phyloP scores from a whole-genome alignment of 2,113 vertebrate species.

The Cryptoleucopteryx plumbea region DNA sequence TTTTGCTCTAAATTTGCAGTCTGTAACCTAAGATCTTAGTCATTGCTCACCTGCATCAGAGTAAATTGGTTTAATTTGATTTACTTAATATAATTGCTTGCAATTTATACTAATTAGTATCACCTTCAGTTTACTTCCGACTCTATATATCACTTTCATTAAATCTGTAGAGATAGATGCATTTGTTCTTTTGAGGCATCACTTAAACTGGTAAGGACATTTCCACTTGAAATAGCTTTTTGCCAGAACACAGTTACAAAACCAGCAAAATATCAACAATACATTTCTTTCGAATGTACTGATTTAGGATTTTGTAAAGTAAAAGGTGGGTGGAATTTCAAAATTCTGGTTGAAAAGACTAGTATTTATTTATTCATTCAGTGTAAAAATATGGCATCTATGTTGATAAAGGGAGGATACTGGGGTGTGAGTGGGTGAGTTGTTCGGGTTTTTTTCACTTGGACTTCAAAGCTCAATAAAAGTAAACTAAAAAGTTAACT shows the following conservation, averaged over 20 bases:
- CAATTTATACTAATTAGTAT: not conserved
- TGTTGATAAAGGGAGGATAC: not conserved
- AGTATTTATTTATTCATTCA: not conserved
- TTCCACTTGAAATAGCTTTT: not conserved
- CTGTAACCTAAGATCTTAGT: not conserved
- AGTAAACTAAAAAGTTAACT: not conserved
- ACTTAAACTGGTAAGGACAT: not conserved
- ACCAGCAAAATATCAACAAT: not conserved
- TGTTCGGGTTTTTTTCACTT: not conserved
- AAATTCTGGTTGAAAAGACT: not conserved
- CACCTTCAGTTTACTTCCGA: not conserved
- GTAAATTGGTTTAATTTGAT: not conserved
- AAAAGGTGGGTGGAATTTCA: not conserved
- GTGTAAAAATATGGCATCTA: not conserved
- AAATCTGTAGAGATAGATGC: not conserved
- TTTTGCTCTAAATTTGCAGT: not conserved
- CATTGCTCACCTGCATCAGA: not conserved
- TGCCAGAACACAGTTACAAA: not conserved
- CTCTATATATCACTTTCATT: not conserved
- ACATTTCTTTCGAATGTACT: not conserved
- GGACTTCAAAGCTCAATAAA: not conserved
- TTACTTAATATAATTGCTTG: not conserved
- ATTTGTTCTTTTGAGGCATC: not conserved
- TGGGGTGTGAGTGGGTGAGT: not conserved
- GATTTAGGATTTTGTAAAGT: not conserved